phyloP scores from a whole-genome alignment of 1,140 invertebrate species.

The Dolichoris vasculosae region DNA sequence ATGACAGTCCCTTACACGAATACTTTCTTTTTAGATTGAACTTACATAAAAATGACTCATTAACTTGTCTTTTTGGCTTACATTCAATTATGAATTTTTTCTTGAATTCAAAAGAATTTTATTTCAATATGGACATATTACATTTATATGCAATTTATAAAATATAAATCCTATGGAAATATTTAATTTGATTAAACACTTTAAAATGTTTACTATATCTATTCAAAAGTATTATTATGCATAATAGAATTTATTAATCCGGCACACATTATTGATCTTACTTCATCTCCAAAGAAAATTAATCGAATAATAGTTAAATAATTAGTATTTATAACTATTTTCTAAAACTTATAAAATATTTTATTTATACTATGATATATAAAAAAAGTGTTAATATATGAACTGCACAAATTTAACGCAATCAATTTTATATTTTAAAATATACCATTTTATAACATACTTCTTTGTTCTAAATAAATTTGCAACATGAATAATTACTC shows the following conservation, averaged over 20 bases:
- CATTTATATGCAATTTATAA: neutral
- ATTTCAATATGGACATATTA: neutral
- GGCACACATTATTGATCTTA: neutral
- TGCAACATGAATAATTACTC: neutral
- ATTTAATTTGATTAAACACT: no score
- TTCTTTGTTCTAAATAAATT: neutral
- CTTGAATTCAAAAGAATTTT: neutral
- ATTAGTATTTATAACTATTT: no score
- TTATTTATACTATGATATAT: no score
- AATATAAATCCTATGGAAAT: neutral
- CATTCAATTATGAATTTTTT: neutral
- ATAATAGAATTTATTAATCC: neutral
- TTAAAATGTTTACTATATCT: no score
- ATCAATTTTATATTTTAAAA: neutral
- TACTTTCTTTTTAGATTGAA: conserved; percentile 25
- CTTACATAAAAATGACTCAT: conserved; percentile 21
- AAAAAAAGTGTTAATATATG: no score
- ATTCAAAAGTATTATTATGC: neutral
- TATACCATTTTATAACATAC: neutral
- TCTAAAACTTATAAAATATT: no score
- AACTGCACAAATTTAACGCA: neutral
- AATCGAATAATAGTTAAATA: neutral
- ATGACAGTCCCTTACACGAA: neutral
- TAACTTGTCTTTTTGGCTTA: conserved; percentile 1
- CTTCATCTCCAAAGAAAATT: neutral